phyloP scores from a whole-genome alignment of 2,113 vertebrate genomes.

The Lampris megalopsis region DNA sequence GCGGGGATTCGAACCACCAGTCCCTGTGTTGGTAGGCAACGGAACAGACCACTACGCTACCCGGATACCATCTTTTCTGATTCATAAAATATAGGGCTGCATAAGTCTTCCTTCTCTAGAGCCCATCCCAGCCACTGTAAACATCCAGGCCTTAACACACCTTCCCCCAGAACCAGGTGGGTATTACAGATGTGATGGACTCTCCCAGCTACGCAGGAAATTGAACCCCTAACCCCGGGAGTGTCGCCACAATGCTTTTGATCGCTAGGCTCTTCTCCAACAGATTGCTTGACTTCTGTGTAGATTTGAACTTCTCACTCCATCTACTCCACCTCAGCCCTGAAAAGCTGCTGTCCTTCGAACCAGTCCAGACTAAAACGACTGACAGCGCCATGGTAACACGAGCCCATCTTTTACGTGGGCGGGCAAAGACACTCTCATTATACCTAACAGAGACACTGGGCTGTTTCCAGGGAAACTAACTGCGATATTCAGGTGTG shows the following conservation, averaged over 20 bases:
- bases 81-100: too few species aligned
- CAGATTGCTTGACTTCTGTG: neutral
- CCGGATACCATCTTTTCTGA: too few species aligned
- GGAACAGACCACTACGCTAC: too few species aligned
- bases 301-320: neutral
- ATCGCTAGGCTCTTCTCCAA: neutral
- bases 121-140: too few species aligned
- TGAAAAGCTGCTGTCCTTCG: constrained; percentile 30
- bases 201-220: too few species aligned
- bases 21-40: too few species aligned
- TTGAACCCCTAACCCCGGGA: too few species aligned
- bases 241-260: neutral
- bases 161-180: too few species aligned
- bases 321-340: constrained; percentile 34
- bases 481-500: constrained; percentile 60
- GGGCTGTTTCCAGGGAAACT: constrained; percentile 80
- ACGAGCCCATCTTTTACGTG: constrained; percentile 62
- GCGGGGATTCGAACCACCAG: too few species aligned
- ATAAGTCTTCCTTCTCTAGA: too few species aligned
- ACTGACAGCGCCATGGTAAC: constrained; percentile 74
- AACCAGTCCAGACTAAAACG: constrained; percentile 54
- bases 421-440: constrained; percentile 65
- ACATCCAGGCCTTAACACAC: too few species aligned
- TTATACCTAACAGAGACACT: constrained; percentile 68
- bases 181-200: too few species aligned